A percentile compares a stretch with the other conserved stretches of the same genome.
These are phyloP conservation scores for Trachops cirrhosus DNA, from an alignment of 2,797 vertebrate genomes.

Conservation along the genomic window DNA sequence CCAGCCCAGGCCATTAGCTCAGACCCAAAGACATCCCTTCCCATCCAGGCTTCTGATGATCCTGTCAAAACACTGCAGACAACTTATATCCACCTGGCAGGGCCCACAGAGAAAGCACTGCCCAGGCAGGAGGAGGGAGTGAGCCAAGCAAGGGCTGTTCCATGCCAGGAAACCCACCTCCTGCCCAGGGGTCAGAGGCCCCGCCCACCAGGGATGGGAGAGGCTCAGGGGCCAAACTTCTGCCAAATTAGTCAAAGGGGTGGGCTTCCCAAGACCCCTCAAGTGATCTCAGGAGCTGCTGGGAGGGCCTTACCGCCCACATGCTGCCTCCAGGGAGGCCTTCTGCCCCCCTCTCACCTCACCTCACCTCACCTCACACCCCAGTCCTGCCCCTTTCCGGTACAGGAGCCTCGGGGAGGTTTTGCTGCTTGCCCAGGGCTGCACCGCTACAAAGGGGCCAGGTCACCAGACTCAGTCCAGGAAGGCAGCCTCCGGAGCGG, in stretches of 20 bases:
- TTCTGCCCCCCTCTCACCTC: neutral
- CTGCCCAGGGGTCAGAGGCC: neutral
- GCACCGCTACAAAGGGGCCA: neutral
- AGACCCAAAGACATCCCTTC: constrained; percentile 72
- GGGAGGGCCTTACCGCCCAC: neutral
- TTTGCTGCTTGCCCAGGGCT: neutral
- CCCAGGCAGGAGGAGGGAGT: neutral
- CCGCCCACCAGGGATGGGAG: neutral
- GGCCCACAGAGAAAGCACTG: neutral
- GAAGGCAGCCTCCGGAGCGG: neutral
- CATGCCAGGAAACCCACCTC: neutral
- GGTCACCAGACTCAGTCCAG: neutral
- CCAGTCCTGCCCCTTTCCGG: neutral
- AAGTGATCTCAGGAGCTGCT: neutral
- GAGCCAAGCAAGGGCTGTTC: neutral
- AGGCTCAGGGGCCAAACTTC: neutral
- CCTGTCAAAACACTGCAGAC: constrained; percentile 78
- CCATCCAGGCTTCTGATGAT: constrained; percentile 38
- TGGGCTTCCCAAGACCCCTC: neutral
- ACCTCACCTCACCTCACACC: fast-evolving
- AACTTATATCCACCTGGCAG: constrained; percentile 67
- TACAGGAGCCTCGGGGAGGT: neutral
- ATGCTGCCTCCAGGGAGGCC: neutral
- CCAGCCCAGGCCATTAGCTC: constrained; percentile 69
- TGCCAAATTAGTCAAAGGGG: neutral